Percentiles rank a stretch among this genome's conserved stretches.
Conservation (phyloP, 2,797 vertebrate genomes). For the Platalea minor region DNA sequence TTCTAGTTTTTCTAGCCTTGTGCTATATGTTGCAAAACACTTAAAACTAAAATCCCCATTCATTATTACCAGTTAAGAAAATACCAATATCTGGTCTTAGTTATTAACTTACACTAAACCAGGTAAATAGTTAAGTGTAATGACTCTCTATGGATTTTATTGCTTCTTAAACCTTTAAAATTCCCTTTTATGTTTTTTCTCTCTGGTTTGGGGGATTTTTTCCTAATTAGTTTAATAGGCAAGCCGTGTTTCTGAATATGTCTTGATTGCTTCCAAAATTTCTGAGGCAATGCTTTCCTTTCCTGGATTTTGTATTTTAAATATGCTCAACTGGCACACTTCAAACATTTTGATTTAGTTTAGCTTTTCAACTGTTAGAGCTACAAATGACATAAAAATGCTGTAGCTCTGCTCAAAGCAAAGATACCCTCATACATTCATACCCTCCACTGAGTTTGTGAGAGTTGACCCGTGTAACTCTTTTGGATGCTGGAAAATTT, state of each 20-base stretch:
- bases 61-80: not conserved
- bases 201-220: not conserved
- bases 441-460: not conserved
- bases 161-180: not conserved
- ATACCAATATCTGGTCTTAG: not conserved
- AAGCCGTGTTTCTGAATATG: not conserved
- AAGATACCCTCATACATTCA: not conserved
- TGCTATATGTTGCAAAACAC: not conserved
- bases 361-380: not conserved
- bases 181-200: not conserved
- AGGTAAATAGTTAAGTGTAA: not conserved
- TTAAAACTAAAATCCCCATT: not conserved
- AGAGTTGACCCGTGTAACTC: not conserved
- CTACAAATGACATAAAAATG: not conserved
- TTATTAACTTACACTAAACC: not conserved
- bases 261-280: not conserved
- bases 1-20: not conserved
- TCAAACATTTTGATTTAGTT: not conserved
- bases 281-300: not conserved
- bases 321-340: not conserved
- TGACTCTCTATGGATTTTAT: not conserved
- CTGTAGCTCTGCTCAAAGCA: not conserved
- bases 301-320: not conserved
- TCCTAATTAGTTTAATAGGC: not conserved
- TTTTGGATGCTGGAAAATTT: not conserved